Base-by-base conservation (phyloP, 2,113 vertebrate species). In the Saguinus imperator region DNA sequence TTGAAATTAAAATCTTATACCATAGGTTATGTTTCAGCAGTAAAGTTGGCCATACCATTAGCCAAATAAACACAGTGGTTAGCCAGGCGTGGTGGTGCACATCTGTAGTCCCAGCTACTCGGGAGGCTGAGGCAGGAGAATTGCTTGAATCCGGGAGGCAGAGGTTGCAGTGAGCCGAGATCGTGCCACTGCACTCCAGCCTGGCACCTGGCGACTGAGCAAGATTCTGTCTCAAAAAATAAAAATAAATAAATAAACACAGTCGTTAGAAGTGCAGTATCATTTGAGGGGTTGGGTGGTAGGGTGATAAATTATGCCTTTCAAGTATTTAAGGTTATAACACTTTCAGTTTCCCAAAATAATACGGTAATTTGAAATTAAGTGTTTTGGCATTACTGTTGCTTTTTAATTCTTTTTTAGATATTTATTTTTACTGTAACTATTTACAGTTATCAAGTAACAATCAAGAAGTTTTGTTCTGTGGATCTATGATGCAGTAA, bases 391-490 rank as follows among this genome's bases (percentile, higher is more conserved):
- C 77, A 23, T 40, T 89, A 57, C 57, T 73, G 80, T 97, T 75
- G 6, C 17, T 97, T 84, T 91, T 76, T 77, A 25, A 61, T 55
- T 95, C 50, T 64, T 97, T 64, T 32, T 64, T 64, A 87, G 55
- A 8, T 25, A 29, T 96, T 77, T 95, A 45, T 0, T 96, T 98
- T 37, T 94, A 95, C 66, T 81, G 61, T 0, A 5, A 89, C 25
- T 98, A 10, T 97, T 98, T 97, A 91, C 68, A 40, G 37, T 97
- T 98, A 98, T 95, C 92, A 98, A 87, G 96, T 92, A 97, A 84
- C 40, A 95, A 95, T 97, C 40, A 95, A 37, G 77, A 98, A 96
- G 61, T 98, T 98, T 91, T 80, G 55, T 97, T 95, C 68, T 97
- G 1, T 96, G 94, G 91, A 68, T 84, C 97, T 98, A 37, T 16